phyloP scores from a whole-genome alignment of 2,113 vertebrate genomes.

The Hippocampus mohnikei region DNA sequence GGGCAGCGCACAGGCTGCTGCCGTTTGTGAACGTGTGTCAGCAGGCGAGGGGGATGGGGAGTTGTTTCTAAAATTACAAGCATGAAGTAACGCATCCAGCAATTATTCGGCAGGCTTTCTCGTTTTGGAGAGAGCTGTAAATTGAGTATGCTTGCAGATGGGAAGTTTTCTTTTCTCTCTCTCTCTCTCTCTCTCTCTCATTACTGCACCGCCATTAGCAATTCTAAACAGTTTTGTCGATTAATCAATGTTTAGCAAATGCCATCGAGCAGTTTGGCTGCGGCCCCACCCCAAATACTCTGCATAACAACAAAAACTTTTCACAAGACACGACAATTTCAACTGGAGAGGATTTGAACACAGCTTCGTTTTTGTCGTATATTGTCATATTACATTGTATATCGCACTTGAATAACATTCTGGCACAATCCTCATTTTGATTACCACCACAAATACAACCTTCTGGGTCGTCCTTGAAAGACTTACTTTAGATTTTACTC shows the following conservation, averaged over 20 bases:
- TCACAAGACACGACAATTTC: slow-evolving; percentile 9
- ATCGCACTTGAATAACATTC: not conserved
- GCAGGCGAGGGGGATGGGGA: slow-evolving; percentile 59
- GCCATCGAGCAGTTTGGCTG: slow-evolving; percentile 40
- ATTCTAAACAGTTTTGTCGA: slow-evolving; percentile 56
- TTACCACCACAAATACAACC: not conserved
- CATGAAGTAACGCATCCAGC: slow-evolving; percentile 66
- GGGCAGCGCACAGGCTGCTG: slow-evolving; percentile 33
- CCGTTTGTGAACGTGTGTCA: slow-evolving; percentile 74
- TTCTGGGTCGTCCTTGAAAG: not conserved
- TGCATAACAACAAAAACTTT: slow-evolving; percentile 32
- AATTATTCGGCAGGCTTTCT: slow-evolving; percentile 59
- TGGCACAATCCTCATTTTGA: not conserved
- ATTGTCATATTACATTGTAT: not conserved
- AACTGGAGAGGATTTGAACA: too few species aligned
- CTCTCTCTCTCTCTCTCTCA: slow-evolving; percentile 15
- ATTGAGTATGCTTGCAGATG: slow-evolving; percentile 26
- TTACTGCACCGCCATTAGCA: slow-evolving; percentile 52
- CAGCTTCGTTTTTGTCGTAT: not conserved
- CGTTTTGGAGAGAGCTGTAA: slow-evolving; percentile 45
- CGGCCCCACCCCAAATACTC: slow-evolving; percentile 17
- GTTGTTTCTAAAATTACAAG: slow-evolving; percentile 75
- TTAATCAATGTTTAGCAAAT: slow-evolving; percentile 60
- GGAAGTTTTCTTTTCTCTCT: slow-evolving; percentile 14
- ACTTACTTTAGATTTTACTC: not conserved